These are phyloP conservation scores for Odontothrips loti DNA, from an alignment of 2,888 invertebrate species.

Conservation along the genomic window DNA sequence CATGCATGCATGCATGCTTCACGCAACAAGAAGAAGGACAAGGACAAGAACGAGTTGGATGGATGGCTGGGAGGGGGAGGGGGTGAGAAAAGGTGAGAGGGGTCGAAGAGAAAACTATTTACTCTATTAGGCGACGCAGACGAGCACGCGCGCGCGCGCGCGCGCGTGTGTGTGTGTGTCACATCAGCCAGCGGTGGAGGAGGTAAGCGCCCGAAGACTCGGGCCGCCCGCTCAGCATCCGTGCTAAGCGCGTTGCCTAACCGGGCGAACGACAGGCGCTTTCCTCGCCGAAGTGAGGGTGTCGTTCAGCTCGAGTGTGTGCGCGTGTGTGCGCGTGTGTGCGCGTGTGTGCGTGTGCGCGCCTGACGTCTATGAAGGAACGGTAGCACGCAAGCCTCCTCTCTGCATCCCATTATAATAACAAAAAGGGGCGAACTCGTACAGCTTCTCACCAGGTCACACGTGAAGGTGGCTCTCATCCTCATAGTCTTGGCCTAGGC, in stretches of 20 bases:
- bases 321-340: neutral
- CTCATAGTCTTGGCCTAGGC: neutral
- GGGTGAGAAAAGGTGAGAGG: too few species aligned
- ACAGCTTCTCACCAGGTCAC: conserved; percentile 11
- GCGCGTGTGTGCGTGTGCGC: neutral
- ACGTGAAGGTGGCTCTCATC: neutral
- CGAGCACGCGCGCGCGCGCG: too few species aligned
- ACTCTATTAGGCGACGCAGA: too few species aligned
- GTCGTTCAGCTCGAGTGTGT: neutral
- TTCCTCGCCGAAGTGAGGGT: neutral
- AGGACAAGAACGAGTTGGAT: neutral
- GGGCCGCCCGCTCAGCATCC: neutral
- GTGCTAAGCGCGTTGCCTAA: neutral
- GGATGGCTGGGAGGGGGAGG: too few species aligned
- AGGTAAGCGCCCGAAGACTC: neutral
- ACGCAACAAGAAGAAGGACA: neutral
- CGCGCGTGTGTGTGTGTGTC: too few species aligned
- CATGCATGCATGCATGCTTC: neutral
- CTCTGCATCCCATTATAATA: conserved; percentile 2
- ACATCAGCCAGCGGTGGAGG: too few species aligned
- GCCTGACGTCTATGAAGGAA: neutral
- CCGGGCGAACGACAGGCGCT: neutral
- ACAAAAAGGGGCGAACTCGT: conserved; percentile 3
- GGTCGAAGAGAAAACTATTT: too few species aligned
- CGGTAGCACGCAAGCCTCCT: neutral